Evolutionary conservation across 2,888 invertebrate species (phyloP).

Genomic region (Drosophila atripex): DNA sequence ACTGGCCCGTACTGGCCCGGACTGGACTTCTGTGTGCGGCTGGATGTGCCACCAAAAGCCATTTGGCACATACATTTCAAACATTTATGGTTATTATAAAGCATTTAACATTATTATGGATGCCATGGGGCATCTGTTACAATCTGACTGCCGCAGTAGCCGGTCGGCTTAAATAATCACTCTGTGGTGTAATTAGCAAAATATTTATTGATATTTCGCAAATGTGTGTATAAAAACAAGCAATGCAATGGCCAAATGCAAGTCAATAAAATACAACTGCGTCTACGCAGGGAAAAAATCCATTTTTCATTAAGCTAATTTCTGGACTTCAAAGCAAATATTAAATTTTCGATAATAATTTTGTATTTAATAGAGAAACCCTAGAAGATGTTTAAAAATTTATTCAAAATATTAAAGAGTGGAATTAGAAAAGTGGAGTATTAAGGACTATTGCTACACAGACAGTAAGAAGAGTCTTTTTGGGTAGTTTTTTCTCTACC

Average conservation of each 20-base stretch:
- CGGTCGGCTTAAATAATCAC: conserved; percentile 40
- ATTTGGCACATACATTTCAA: conserved; percentile 75
- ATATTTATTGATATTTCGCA: conserved; percentile 42
- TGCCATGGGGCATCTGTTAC: conserved; percentile 69
- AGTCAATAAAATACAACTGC: conserved; percentile 12
- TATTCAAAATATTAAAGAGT: too few species aligned
- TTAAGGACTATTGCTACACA: too few species aligned
- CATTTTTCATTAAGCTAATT: background rate
- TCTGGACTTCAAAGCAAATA: background rate
- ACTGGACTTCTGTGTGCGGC: conserved; percentile 35
- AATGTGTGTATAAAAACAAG: conserved; percentile 21
- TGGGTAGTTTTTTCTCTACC: background rate
- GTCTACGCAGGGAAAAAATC: background rate
- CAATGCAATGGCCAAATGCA: conserved; percentile 30
- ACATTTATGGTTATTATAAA: conserved; percentile 80
- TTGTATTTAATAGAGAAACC: too few species aligned
- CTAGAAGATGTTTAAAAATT: too few species aligned
- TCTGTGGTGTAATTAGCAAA: conserved; percentile 46
- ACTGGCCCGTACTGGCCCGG: conserved; percentile 9
- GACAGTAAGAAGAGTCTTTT: background rate
- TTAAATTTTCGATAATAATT: too few species aligned
- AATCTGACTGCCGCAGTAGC: conserved; percentile 38
- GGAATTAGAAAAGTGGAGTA: too few species aligned
- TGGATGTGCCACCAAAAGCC: conserved; percentile 50
- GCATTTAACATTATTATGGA: conserved; percentile 78